Evolutionary conservation across 2,888 invertebrate genomes (phyloP), one percentile per base, ranked within the genome.

Genomic region (Monoplex corrugatus): DNA sequence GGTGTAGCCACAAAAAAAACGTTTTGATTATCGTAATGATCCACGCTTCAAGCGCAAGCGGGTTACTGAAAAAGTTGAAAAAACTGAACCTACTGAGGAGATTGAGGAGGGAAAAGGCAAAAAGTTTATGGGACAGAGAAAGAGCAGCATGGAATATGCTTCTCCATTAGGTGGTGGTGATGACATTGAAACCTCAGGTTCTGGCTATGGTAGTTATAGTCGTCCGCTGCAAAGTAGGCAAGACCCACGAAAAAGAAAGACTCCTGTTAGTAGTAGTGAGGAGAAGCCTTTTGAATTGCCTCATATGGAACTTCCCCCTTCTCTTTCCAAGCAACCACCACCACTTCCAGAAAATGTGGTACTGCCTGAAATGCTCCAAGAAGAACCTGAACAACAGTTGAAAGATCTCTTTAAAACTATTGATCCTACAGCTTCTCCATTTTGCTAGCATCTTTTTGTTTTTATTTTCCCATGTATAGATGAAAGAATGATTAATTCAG

Each of bases 351-450:
- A 91, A 19, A 89, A 89, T 50, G 84, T 88, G 89, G 90, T 87
- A 40, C n/a, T 86, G 63, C 89, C 90, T 35, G 86, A 88, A 44
- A 75, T 87, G 40, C 38, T 89, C 6, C 85, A 86, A 19, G 91
- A 91, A 88, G 91, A 92, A 86, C 90, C 93, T 13, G 93, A 94
- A 87, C 93, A 93, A 86, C 92, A 94, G 45, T 91, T 96, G 40
- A 96, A 95, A 91, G 95, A 95, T 87, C 93, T 95, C 89, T 96
- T 96, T 92, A 96, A 96, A 92, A 95, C 95, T n/a, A 95, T 96
- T 88, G 96, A 96, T 90, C 96, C 96, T 0, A 96, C 96, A 32
- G 96, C 96, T 2, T 96, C 96, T 40, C 96, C 96, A 35, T 96
- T 96, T 92, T 96, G 96, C 84, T 87, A 57, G 63, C 35, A 75